Percentiles rank a stretch among this genome's conserved stretches.
These are phyloP conservation scores for Rhagonycha fulva DNA, from an alignment of 2,888 invertebrate species.

Conservation along the genomic window DNA sequence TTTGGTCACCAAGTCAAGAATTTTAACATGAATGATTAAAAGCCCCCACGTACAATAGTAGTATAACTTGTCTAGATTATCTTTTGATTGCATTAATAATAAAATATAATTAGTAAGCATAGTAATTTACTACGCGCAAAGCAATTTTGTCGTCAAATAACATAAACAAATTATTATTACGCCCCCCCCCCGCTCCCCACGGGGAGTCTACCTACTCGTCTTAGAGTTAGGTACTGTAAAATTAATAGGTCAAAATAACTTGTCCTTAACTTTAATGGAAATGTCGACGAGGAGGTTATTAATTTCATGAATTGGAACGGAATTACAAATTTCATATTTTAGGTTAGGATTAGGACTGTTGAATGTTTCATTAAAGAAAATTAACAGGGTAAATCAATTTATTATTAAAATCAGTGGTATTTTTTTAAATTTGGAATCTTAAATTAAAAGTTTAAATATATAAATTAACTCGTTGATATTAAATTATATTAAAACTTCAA, in stretches of 20 bases:
- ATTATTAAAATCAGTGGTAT: not conserved
- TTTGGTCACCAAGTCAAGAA: slow-evolving; percentile 1
- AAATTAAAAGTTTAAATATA: too few relatives aligned
- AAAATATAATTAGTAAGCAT: slow-evolving; percentile 14
- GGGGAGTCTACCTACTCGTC: not conserved
- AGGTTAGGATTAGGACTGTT: not conserved
- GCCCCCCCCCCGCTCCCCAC: not conserved
- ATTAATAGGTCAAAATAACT: not conserved
- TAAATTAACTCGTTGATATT: too few relatives aligned
- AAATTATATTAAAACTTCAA: too few relatives aligned
- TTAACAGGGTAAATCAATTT: not conserved
- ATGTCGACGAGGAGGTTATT: not conserved
- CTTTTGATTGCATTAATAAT: slow-evolving; percentile 19
- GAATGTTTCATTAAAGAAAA: not conserved
- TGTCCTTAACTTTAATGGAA: not conserved
- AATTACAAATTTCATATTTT: not conserved
- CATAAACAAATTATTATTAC: slow-evolving; percentile 10
- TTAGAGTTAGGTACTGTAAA: not conserved
- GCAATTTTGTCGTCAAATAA: slow-evolving; percentile 12
- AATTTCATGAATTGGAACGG: not conserved
- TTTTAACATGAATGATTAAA: slow-evolving; percentile 4
- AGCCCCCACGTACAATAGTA: slow-evolving; percentile 1
- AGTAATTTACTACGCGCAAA: slow-evolving; percentile 9
- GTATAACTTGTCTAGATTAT: slow-evolving; percentile 7
- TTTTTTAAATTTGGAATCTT: too few relatives aligned